Conservation (phyloP, 2,888 invertebrate species). For the Dasysyrphus tricinctus region DNA sequence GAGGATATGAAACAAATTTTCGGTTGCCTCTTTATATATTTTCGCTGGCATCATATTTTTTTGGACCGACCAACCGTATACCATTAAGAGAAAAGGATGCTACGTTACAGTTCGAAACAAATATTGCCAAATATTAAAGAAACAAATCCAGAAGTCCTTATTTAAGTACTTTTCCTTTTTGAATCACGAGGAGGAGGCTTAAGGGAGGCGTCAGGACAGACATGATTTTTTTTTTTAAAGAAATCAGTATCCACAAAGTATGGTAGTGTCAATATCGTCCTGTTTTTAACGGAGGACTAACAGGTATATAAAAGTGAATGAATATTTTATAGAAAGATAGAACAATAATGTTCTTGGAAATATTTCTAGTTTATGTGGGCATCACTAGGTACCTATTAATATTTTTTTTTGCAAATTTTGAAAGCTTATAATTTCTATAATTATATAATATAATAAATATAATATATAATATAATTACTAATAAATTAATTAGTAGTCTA, state of each 20-base stretch:
- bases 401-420: too few species aligned
- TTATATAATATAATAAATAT: too few species aligned
- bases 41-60: conserved; percentile 52
- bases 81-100: not conserved
- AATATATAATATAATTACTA: too few species aligned
- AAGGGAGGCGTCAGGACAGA: not conserved
- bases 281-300: conserved; percentile 11
- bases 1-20: conserved; percentile 67
- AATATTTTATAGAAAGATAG: conserved; percentile 28
- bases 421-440: too few species aligned
- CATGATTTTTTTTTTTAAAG: conserved; percentile 9
- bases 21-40: conserved; percentile 45
- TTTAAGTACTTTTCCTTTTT: conserved; percentile 22
- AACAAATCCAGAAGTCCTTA: conserved; percentile 35
- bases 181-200: not conserved
- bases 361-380: not conserved
- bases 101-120: conserved; percentile 48
- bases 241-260: conserved; percentile 54
- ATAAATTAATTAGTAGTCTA: too few species aligned
- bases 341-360: not conserved
- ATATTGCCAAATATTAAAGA: conserved; percentile 65
- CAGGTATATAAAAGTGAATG: conserved; percentile 16
- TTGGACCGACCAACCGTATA: not conserved
- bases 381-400: too few species aligned
- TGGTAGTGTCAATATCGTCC: conserved; percentile 6